A percentile compares a stretch with the other conserved stretches of the same genome.
These are phyloP conservation scores for Isaurus tuberculatus DNA, from an alignment of 92 coral and sea anemone species.

Conservation along the genomic window DNA sequence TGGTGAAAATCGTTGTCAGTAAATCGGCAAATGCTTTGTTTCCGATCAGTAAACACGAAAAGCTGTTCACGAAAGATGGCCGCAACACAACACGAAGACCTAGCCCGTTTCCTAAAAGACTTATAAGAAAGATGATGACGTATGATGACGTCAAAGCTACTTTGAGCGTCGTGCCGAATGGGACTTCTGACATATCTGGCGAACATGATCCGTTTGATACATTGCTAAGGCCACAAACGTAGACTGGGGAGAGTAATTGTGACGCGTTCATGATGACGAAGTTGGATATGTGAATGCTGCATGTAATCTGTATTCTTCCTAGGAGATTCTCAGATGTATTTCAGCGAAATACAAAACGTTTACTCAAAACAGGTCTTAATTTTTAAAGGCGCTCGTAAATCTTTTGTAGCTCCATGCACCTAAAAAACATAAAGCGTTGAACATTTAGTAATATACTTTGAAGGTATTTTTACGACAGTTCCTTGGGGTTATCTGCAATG, in stretches of 20 bases:
- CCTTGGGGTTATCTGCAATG: no score
- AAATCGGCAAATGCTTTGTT: slow-evolving; percentile 88
- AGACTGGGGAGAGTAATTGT: not conserved
- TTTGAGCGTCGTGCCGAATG: slow-evolving; percentile 16
- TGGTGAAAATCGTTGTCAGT: slow-evolving; percentile 73
- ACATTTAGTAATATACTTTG: no score
- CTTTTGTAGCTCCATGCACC: no score
- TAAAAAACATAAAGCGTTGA: no score
- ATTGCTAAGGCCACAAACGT: not conserved
- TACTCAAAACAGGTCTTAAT: no score
- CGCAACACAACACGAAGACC: slow-evolving; percentile 54
- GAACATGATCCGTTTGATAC: slow-evolving; percentile 14
- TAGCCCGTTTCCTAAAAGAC: slow-evolving; percentile 51
- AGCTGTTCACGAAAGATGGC: slow-evolving; percentile 40
- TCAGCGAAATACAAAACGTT: no score
- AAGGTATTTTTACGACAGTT: no score
- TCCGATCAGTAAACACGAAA: slow-evolving; percentile 54
- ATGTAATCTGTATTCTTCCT: no score
- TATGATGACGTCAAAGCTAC: slow-evolving; percentile 59
- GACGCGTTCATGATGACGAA: not conserved
- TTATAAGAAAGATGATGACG: slow-evolving; percentile 52
- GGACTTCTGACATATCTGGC: not conserved
- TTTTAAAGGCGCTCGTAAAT: no score
- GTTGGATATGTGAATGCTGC: no score
- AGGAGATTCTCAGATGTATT: no score